A percentile compares a stretch with the other conserved stretches of the same genome.
These are phyloP conservation scores for human DNA, from an alignment of 2,113 vertebrate species.

Conservation along the genomic window DNA sequence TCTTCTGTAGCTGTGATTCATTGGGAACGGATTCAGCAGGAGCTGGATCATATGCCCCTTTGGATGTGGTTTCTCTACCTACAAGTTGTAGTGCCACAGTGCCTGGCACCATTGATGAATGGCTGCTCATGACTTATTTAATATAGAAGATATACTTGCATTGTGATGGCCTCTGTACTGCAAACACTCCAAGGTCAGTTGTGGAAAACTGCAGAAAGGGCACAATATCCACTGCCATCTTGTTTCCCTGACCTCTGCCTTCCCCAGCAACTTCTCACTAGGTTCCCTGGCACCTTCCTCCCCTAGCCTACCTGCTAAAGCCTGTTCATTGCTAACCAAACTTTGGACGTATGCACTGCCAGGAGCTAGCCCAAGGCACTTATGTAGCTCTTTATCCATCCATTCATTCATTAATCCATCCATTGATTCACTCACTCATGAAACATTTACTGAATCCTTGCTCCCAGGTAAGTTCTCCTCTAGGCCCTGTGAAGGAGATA, in stretches of 20 bases:
- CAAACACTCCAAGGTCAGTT: not conserved
- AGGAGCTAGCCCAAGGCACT: not conserved
- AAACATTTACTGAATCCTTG: not conserved
- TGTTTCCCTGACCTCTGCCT: not conserved
- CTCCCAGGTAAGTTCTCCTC: not conserved
- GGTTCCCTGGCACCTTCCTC: not conserved
- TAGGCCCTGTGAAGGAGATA: not conserved
- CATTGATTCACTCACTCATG: not conserved
- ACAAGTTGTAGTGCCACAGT: not conserved
- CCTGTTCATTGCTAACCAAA: not conserved
- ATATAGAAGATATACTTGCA: not conserved
- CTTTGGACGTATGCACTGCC: not conserved
- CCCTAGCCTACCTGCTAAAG: not conserved
- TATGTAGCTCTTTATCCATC: not conserved
- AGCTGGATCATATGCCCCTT: not conserved
- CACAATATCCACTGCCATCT: not conserved
- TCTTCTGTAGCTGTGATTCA: slow-evolving; percentile 52
- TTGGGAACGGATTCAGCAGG: not conserved
- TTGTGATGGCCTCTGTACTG: not conserved
- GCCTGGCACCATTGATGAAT: not conserved
- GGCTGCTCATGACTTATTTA: not conserved
- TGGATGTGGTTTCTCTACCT: not conserved
- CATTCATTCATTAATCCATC: too few relatives aligned
- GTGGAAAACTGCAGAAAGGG: not conserved
- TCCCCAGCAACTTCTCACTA: not conserved